phyloP scores from a whole-genome alignment of 2,113 vertebrate species.

The Muntiacus muntjak region DNA sequence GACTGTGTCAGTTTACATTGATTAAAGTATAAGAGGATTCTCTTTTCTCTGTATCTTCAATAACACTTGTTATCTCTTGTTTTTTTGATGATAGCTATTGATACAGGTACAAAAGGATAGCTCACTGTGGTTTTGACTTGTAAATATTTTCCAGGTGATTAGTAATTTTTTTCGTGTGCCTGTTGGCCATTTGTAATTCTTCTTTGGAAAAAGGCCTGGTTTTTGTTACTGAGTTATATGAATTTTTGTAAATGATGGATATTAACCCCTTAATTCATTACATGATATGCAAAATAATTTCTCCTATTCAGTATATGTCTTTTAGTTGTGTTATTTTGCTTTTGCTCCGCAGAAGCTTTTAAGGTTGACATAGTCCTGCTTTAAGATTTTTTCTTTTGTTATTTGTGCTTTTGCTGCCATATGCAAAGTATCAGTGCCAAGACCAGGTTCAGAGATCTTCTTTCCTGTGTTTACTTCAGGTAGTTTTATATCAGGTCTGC shows the following conservation, averaged over 20 bases:
- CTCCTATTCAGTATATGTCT: not conserved
- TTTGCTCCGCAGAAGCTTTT: not conserved
- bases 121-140: not conserved
- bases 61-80: not conserved
- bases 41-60: not conserved
- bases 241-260: not conserved
- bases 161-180: not conserved
- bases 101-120: not conserved
- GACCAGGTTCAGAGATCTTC: not conserved
- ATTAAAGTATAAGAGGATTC: not conserved
- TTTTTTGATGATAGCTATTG: not conserved
- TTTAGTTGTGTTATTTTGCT: not conserved
- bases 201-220: not conserved
- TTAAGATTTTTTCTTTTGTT: not conserved
- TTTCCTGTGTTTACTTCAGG: not conserved
- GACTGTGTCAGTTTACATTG: not conserved
- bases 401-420: not conserved
- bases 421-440: not conserved
- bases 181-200: not conserved
- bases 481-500: not conserved
- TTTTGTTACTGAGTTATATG: not conserved
- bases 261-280: not conserved
- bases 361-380: not conserved
- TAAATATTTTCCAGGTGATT: not conserved
- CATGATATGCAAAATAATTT: not conserved